Conservation (phyloP, 2,113 vertebrate species). For the pig (Sus scrofa) region DNA sequence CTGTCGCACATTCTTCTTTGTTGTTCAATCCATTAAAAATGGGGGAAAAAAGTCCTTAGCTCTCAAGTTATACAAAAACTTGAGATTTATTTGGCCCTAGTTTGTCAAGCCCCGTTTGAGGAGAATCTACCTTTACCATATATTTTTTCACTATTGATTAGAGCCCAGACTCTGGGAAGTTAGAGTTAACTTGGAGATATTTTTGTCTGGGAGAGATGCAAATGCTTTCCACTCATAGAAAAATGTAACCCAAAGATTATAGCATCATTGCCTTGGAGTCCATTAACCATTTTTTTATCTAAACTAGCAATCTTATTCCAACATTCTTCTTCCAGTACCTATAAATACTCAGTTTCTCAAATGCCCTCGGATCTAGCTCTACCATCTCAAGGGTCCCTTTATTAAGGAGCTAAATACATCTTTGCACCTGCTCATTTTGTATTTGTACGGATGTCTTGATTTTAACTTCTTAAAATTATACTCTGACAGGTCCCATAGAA, state of each 20-base stretch:
- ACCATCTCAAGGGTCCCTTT: background rate
- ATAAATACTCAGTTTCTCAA: background rate
- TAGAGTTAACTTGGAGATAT: background rate
- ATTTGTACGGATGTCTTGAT: background rate
- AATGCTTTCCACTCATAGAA: background rate
- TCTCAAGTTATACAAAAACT: background rate
- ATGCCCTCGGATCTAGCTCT: background rate
- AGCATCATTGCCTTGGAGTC: background rate
- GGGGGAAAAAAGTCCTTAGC: background rate
- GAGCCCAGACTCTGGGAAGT: background rate
- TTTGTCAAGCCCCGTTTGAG: background rate
- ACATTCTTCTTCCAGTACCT: background rate
- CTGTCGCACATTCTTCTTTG: background rate
- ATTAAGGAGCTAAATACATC: background rate
- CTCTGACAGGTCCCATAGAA: background rate
- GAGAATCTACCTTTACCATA: background rate
- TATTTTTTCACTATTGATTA: background rate
- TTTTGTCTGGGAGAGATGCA: conserved; percentile 34
- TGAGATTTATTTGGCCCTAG: background rate
- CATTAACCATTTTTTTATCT: background rate
- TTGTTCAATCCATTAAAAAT: background rate
- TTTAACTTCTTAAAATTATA: background rate
- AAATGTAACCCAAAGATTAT: background rate
- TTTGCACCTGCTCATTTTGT: background rate
- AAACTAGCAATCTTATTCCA: background rate